Conservation (phyloP, 2,797 vertebrate genomes). For the Botia kubotai region DNA sequence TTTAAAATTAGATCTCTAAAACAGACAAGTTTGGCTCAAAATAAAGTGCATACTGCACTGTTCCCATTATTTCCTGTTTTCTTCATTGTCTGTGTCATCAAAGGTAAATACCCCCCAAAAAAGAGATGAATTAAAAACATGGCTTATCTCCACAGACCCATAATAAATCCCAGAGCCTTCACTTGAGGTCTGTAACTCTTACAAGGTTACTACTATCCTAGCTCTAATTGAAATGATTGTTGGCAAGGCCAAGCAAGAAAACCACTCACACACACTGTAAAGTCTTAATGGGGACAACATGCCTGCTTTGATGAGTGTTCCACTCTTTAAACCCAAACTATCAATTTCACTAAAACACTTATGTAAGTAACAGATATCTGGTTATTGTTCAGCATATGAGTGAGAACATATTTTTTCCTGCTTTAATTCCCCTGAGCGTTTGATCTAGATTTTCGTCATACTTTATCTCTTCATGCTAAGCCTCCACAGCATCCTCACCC, state of each 20-base stretch:
- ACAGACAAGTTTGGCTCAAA: not conserved
- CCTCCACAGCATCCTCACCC: not conserved
- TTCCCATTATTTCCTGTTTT: conserved; percentile 12
- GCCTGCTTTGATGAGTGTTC: conserved; percentile 36
- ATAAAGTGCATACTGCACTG: not conserved
- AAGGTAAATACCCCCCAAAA: not conserved
- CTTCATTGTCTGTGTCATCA: conserved; percentile 5
- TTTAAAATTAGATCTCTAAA: no score
- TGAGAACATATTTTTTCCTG: conserved; percentile 18
- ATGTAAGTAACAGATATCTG: conserved; percentile 38
- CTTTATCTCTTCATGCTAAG: conserved; percentile 29
- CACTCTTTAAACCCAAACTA: conserved; percentile 29
- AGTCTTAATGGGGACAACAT: conserved; percentile 59
- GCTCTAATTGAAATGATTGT: conserved; percentile 45
- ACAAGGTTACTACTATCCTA: conserved; percentile 39
- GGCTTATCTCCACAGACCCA: not conserved
- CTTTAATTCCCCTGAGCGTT: conserved; percentile 32
- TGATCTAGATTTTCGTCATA: conserved; percentile 18
- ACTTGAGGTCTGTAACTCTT: conserved; percentile 9
- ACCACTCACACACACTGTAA: conserved; percentile 45
- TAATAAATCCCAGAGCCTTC: conserved; percentile 27
- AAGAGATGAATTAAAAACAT: not conserved
- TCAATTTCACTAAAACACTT: conserved; percentile 37
- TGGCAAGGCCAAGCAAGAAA: conserved; percentile 49
- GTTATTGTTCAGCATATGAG: conserved; percentile 20